Conservation (phyloP, 35 echinoderm and acorn worm species). For the Heliocidaris erythrogramma region DNA sequence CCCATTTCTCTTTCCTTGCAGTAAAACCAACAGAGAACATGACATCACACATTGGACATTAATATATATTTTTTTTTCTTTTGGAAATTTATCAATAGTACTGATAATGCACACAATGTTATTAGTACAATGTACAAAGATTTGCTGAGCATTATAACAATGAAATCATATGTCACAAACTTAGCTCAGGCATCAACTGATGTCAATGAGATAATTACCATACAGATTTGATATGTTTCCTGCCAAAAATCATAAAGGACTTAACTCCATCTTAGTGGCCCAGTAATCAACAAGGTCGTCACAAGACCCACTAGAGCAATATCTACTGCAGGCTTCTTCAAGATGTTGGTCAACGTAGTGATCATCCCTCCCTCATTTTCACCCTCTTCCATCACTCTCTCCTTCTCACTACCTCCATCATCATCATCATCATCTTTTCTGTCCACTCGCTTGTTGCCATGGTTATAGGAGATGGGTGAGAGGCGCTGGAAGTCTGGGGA, state of each 20-base stretch:
- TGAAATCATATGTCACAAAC: not conserved
- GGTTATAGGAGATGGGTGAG: not conserved
- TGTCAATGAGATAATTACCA: not conserved
- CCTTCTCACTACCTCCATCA: conserved; percentile 8
- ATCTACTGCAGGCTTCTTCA: conserved; percentile 65
- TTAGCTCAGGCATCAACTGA: not conserved
- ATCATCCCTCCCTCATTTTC: conserved; percentile 10
- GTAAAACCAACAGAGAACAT: too few relatives aligned
- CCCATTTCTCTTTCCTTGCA: too few relatives aligned
- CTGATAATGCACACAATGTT: too few relatives aligned
- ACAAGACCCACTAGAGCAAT: conserved; percentile 49
- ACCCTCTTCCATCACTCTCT: not conserved
- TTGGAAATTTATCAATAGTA: too few relatives aligned
- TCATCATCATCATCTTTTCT: not conserved
- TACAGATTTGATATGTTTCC: not conserved
- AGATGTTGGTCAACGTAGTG: conserved; percentile 29
- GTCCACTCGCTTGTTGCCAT: not conserved
- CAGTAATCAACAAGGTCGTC: conserved; percentile 50
- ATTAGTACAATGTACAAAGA: not conserved
- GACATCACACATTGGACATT: too few relatives aligned
- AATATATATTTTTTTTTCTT: too few relatives aligned
- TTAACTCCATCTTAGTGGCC: conserved; percentile 48
- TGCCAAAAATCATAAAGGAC: not conserved
- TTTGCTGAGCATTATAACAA: not conserved
- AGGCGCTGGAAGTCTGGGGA: not conserved